A percentile compares a stretch with the other conserved stretches of the same genome.
phyloP scores from a whole-genome alignment of 2,888 invertebrate genomes.

The Heliconius hortense region DNA sequence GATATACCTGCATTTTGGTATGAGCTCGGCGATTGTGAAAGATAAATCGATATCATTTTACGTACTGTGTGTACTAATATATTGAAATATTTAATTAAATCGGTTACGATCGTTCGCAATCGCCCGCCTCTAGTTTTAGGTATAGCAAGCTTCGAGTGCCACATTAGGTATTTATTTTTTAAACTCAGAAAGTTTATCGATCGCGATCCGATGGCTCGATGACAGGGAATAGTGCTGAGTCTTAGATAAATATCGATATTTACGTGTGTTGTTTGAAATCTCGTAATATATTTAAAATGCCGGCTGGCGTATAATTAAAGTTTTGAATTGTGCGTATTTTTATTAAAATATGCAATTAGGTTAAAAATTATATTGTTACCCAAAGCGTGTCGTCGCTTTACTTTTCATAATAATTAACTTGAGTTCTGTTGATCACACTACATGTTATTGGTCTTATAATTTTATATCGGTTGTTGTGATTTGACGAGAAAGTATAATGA shows the following conservation, averaged over 20 bases:
- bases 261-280: constrained; percentile 80
- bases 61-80: constrained; percentile 25
- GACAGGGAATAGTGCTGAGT: constrained; percentile 69
- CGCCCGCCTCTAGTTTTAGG: constrained; percentile 39
- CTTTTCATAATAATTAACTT: constrained; percentile 44
- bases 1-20: constrained; percentile 41
- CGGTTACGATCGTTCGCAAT: constrained; percentile 18
- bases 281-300: constrained; percentile 75
- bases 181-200: constrained; percentile 56
- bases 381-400: constrained; percentile 61
- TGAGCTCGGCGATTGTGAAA: constrained; percentile 24
- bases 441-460: constrained; percentile 49
- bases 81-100: constrained; percentile 36
- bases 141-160: constrained; percentile 65
- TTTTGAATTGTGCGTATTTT: constrained; percentile 74
- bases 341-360: constrained; percentile 76
- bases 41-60: constrained; percentile 6
- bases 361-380: constrained; percentile 72
- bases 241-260: constrained; percentile 64
- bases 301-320: constrained; percentile 68
- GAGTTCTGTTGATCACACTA: constrained; percentile 44
- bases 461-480: constrained; percentile 48
- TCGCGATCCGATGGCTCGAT: constrained; percentile 55
- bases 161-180: constrained; percentile 71
- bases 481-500: constrained; percentile 41